phyloP scores from a whole-genome alignment of 2,888 invertebrate species.

The Drosophila mayaguana region DNA sequence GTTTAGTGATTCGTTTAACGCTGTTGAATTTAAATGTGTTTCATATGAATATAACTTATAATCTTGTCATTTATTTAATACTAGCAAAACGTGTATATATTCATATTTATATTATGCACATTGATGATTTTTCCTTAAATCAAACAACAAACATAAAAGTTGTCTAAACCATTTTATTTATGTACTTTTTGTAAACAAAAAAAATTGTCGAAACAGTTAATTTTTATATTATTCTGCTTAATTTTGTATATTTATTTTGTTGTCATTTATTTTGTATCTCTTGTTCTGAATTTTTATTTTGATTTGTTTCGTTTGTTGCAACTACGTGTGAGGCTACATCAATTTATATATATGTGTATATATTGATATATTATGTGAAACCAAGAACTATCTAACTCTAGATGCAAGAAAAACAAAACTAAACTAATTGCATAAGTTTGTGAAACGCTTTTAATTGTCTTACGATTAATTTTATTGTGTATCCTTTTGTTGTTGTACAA shows the following conservation, averaged over 20 bases:
- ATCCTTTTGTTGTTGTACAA: constrained; percentile 27
- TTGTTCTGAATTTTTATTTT: constrained; percentile 2
- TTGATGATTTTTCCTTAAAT: constrained; percentile 10
- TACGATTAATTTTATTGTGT: constrained; percentile 44
- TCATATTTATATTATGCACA: constrained; percentile 6
- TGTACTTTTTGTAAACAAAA: constrained; percentile 8
- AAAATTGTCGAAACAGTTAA: constrained; percentile 10
- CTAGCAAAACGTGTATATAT: constrained; percentile 28
- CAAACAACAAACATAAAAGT: constrained; percentile 15
- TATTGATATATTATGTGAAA: not conserved
- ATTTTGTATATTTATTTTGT: not conserved
- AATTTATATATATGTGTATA: constrained; percentile 8
- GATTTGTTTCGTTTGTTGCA: constrained; percentile 40
- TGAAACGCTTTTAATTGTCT: constrained; percentile 69
- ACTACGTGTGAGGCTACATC: constrained; percentile 74
- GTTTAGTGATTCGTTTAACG: constrained; percentile 36
- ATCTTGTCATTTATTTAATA: constrained; percentile 58
- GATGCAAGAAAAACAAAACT: constrained; percentile 4
- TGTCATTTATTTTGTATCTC: not conserved
- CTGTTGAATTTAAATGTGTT: constrained; percentile 46
- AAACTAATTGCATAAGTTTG: constrained; percentile 38
- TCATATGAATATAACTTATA: constrained; percentile 42
- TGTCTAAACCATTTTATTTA: constrained; percentile 21
- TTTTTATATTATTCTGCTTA: constrained; percentile 6
- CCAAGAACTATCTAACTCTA: constrained; percentile 28